phyloP scores from a whole-genome alignment of 2,797 vertebrate genomes.

The Sebastes itinus region DNA sequence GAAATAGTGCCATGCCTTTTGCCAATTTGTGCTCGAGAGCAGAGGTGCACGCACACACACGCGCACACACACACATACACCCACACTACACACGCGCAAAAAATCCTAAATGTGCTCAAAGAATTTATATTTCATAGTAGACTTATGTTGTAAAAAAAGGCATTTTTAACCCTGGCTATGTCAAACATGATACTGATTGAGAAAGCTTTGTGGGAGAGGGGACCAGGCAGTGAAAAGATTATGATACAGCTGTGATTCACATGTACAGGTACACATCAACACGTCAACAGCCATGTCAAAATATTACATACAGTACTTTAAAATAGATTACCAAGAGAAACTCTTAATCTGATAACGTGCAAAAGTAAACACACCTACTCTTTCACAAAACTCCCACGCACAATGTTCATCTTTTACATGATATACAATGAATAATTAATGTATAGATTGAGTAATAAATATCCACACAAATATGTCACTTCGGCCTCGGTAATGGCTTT shows the following conservation, averaged over 20 bases:
- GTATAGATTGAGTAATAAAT: conserved; percentile 78
- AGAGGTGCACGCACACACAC: conserved; percentile 27
- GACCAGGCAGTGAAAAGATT: conserved; percentile 63
- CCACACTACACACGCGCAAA: conserved; percentile 1
- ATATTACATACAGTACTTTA: conserved; percentile 71
- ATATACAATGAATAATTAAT: conserved; percentile 77
- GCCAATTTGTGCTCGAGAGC: conserved; percentile 38
- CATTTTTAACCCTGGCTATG: conserved; percentile 36
- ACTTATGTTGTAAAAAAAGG: conserved; percentile 30
- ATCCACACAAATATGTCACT: conserved; percentile 64
- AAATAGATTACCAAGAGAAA: conserved; percentile 72
- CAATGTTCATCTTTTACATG: conserved; percentile 75
- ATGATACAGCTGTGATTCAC: conserved; percentile 71
- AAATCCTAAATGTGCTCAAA: conserved; percentile 33
- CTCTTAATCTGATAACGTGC: conserved; percentile 69
- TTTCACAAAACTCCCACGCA: conserved; percentile 74
- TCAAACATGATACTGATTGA: conserved; percentile 23
- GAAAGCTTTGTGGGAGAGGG: conserved; percentile 27
- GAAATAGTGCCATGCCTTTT: conserved; percentile 24
- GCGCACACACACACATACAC: conserved; percentile 30
- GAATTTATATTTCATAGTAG: conserved; percentile 31
- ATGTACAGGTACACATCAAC: conserved; percentile 72
- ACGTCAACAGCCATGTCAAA: conserved; percentile 73
- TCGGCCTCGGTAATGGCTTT: conserved; percentile 29
- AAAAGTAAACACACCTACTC: conserved; percentile 74